Conservation (phyloP, 2,113 vertebrate species). For the Gadus macrocephalus region DNA sequence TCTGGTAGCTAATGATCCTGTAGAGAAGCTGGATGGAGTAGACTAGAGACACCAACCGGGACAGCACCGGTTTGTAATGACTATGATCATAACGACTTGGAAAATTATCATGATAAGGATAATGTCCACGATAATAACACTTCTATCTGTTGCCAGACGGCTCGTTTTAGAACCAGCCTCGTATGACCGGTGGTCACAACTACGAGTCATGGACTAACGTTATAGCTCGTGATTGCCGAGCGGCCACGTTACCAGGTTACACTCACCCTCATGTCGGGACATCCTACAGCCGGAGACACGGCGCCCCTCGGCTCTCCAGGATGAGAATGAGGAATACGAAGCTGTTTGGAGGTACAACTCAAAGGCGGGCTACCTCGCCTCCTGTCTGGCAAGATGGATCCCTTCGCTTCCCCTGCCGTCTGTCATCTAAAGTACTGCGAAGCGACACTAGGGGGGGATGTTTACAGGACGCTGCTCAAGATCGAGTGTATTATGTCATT, state of each 20-base stretch:
- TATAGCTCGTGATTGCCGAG: slow-evolving; percentile 36
- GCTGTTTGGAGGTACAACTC: slow-evolving; percentile 58
- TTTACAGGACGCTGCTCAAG: not conserved
- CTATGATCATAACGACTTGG: too few species aligned
- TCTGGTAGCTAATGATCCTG: not conserved
- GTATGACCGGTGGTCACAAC: too few species aligned
- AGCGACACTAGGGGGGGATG: slow-evolving; percentile 55
- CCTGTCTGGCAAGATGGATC: slow-evolving; percentile 70
- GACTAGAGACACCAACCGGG: too few species aligned
- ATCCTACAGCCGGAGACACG: slow-evolving; percentile 77
- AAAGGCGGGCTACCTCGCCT: slow-evolving; percentile 59
- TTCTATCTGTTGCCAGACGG: too few species aligned
- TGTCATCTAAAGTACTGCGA: slow-evolving; percentile 36
- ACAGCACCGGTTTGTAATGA: too few species aligned
- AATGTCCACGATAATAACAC: too few species aligned
- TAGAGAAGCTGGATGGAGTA: not conserved
- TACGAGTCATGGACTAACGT: too few species aligned
- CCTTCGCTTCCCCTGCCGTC: slow-evolving; percentile 68
- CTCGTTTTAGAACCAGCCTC: too few species aligned
- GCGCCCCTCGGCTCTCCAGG: slow-evolving; percentile 72
- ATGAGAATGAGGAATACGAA: slow-evolving; percentile 53
- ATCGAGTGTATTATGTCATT: not conserved
- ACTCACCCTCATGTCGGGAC: slow-evolving; percentile 90
- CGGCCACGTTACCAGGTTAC: slow-evolving; percentile 32
- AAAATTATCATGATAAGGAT: too few species aligned